Evolutionary conservation across 2,797 vertebrate species (phyloP).

Genomic region (Sparidentex hasta): DNA sequence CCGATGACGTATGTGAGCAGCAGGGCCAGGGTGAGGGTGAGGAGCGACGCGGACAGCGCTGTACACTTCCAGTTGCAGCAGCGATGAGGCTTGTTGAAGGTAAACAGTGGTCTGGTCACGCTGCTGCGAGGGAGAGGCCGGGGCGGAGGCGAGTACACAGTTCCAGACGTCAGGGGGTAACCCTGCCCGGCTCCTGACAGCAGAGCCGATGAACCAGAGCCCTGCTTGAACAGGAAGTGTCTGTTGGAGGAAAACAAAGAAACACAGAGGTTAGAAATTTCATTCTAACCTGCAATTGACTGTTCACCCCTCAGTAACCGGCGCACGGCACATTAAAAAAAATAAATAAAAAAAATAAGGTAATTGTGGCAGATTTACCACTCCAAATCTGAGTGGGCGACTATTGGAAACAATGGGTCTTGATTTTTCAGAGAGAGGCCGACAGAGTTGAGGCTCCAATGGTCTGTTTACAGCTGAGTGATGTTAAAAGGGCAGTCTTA

Average conservation of each 20-base stretch:
- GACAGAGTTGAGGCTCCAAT: not conserved
- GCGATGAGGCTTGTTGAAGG: constrained; percentile 96
- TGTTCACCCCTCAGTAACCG: not conserved
- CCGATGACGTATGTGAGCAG: constrained; percentile 95
- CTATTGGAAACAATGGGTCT: not conserved
- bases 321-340: not conserved
- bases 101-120: constrained; percentile 95
- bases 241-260: constrained; percentile 72
- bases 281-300: not conserved
- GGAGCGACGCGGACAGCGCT: constrained; percentile 93
- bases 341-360: not conserved
- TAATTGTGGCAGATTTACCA: not conserved
- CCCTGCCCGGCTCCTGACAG: constrained; percentile 95
- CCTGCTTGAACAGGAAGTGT: constrained; percentile 98
- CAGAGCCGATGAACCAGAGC: constrained; percentile 94
- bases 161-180: constrained; percentile 96
- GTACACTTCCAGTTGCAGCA: constrained; percentile 99
- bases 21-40: constrained; percentile 93
- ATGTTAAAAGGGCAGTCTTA: not conserved
- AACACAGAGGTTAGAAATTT: not conserved
- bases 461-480: not conserved
- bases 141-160: constrained; percentile 95
- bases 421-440: not conserved
- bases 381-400: not conserved
- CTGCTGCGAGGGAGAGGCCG: constrained; percentile 94